Conservation (phyloP, 1,140 invertebrate species). For the Andricus grossulariae region DNA sequence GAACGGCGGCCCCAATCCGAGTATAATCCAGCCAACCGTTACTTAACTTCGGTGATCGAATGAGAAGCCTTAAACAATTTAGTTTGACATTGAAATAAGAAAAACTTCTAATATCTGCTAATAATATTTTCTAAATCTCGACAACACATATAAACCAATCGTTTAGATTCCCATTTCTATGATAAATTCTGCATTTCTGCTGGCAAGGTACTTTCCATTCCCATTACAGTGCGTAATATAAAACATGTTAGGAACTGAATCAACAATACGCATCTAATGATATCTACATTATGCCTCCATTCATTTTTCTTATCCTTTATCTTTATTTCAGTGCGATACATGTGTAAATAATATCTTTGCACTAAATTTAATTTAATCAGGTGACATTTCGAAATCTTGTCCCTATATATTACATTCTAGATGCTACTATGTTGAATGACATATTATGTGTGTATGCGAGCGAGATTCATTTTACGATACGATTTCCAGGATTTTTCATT, state of each 20-base stretch:
- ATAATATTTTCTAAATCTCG: too few relatives aligned
- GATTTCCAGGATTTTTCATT: slow-evolving; percentile 23
- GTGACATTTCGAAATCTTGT: neutral
- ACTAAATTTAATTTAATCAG: neutral
- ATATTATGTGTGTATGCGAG: neutral
- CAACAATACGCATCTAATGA: slow-evolving; percentile 2
- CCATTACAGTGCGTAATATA: neutral
- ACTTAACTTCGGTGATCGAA: too few relatives aligned
- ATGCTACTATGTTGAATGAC: neutral
- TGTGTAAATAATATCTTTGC: neutral
- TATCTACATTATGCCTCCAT: neutral
- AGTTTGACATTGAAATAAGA: too few relatives aligned
- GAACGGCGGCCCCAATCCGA: too few relatives aligned
- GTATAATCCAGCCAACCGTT: too few relatives aligned
- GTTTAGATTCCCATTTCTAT: too few relatives aligned
- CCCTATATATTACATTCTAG: neutral
- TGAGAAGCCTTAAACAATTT: too few relatives aligned
- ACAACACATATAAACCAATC: too few relatives aligned
- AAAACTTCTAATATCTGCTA: too few relatives aligned
- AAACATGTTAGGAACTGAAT: slow-evolving; percentile 19
- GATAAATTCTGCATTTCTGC: too few relatives aligned
- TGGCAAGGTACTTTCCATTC: neutral
- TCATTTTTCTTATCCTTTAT: neutral
- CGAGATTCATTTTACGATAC: slow-evolving; percentile 1
- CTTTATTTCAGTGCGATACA: neutral